Evolutionary conservation across 2,888 invertebrate genomes (phyloP).

Genomic region (Auanema freiburgensis): DNA sequence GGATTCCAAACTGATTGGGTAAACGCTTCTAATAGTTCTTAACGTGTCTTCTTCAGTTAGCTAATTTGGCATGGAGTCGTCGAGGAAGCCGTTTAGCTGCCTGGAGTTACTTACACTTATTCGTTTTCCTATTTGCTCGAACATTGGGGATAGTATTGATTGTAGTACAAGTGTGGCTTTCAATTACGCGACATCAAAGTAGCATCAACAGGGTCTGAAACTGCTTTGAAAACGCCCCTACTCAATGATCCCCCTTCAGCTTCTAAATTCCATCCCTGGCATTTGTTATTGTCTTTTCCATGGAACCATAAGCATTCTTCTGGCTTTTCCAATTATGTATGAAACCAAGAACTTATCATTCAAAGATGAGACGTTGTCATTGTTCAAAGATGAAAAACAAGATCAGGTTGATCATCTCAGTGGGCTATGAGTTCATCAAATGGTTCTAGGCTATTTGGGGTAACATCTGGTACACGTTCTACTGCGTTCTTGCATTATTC

Average conservation of each 20-base stretch:
- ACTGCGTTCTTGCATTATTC: too few relatives aligned
- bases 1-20: too few relatives aligned
- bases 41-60: too few relatives aligned
- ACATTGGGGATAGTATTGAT: constrained; percentile 13
- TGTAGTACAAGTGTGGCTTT: constrained; percentile 6
- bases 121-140: constrained; percentile 13
- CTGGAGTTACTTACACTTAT: constrained; percentile 16
- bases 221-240: background rate
- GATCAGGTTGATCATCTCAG: too few relatives aligned
- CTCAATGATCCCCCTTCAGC: background rate
- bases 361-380: too few relatives aligned
- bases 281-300: constrained; percentile 14
- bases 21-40: too few relatives aligned
- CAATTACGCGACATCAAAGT: constrained; percentile 11
- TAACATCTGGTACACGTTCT: too few relatives aligned
- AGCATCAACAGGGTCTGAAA: constrained; percentile 10
- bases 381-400: too few relatives aligned
- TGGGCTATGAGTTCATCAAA: too few relatives aligned
- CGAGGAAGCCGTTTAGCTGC: constrained; percentile 2
- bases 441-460: too few relatives aligned
- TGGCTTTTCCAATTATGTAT: constrained; percentile 16
- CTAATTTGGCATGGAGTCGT: too few relatives aligned
- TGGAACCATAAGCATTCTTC: constrained; percentile 13
- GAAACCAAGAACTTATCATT: too few relatives aligned
- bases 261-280: constrained; percentile 16